Evolutionary conservation across 2,797 vertebrate species (phyloP).

Genomic region (Sandelia bainsii): DNA sequence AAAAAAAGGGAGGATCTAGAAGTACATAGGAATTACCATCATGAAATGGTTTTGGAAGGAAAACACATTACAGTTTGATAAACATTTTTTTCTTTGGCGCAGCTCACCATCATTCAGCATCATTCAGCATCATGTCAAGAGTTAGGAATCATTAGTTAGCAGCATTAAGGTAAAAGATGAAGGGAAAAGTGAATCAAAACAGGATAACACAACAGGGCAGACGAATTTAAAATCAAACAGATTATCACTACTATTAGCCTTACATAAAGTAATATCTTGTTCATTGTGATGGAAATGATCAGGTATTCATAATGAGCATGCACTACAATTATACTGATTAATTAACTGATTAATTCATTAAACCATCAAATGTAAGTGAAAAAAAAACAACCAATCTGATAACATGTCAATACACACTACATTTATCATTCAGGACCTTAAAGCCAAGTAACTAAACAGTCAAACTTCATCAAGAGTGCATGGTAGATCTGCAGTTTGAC

Average conservation of each 20-base stretch:
- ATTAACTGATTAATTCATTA: too few relatives aligned
- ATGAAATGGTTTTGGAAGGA: slow-evolving; percentile 16
- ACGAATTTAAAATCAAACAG: not conserved
- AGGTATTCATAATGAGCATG: slow-evolving; percentile 6
- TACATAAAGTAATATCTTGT: not conserved
- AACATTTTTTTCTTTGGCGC: slow-evolving; percentile 25
- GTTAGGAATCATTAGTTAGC: slow-evolving; percentile 77
- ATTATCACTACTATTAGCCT: slow-evolving; percentile 7
- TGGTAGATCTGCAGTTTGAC: not conserved
- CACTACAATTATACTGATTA: not conserved
- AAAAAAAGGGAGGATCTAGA: not conserved
- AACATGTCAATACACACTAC: not conserved
- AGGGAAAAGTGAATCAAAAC: slow-evolving; percentile 26
- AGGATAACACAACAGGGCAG: slow-evolving; percentile 25
- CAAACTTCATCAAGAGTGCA: not conserved
- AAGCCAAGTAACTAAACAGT: not conserved
- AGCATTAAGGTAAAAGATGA: slow-evolving; percentile 65
- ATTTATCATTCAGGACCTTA: too few relatives aligned
- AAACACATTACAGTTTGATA: slow-evolving; percentile 19
- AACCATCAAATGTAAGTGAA: not conserved
- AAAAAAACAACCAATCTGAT: not conserved
- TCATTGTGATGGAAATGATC: not conserved
- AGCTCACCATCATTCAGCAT: slow-evolving; percentile 84
- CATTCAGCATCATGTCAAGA: slow-evolving; percentile 71
- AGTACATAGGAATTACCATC: slow-evolving; percentile 3